These are phyloP conservation scores for Poecile montanus DNA, from an alignment of 2,797 vertebrate species.

Conservation along the genomic window DNA sequence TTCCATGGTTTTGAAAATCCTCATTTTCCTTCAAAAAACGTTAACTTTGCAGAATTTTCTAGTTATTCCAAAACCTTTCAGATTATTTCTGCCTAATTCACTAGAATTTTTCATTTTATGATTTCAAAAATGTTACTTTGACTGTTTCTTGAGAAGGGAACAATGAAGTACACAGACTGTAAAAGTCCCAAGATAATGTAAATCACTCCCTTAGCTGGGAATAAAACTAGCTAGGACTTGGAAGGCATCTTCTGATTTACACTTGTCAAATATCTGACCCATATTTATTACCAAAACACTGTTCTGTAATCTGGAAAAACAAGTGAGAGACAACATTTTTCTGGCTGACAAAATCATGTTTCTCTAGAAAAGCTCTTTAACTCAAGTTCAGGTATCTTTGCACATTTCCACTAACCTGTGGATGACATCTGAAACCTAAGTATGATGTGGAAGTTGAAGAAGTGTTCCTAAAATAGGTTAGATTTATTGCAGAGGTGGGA, in stretches of 20 bases:
- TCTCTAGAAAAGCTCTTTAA: conserved; percentile 47
- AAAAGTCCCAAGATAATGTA: neutral
- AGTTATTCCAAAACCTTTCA: neutral
- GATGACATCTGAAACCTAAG: conserved; percentile 53
- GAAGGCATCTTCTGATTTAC: neutral
- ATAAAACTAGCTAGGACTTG: neutral
- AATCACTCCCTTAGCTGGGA: neutral
- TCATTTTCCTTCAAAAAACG: neutral
- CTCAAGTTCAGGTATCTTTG: conserved; percentile 34
- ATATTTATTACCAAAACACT: conserved; percentile 20
- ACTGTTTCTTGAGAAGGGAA: conserved; percentile 29
- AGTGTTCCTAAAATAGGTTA: conserved; percentile 44
- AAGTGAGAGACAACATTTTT: conserved; percentile 21
- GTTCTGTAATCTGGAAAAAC: conserved; percentile 33
- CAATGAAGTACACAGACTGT: neutral
- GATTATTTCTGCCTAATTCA: conserved; percentile 1
- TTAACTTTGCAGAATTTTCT: neutral
- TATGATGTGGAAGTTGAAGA: conserved; percentile 47
- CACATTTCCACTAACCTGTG: conserved; percentile 9
- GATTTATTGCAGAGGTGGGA: conserved; percentile 18
- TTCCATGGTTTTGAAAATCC: neutral
- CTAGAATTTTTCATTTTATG: neutral
- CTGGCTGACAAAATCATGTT: conserved; percentile 11
- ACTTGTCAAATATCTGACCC: neutral
- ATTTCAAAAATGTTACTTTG: neutral